A percentile compares a stretch with the other conserved stretches of the same genome.
Conservation (phyloP, 2,113 vertebrate genomes). For the Scomber colias region DNA sequence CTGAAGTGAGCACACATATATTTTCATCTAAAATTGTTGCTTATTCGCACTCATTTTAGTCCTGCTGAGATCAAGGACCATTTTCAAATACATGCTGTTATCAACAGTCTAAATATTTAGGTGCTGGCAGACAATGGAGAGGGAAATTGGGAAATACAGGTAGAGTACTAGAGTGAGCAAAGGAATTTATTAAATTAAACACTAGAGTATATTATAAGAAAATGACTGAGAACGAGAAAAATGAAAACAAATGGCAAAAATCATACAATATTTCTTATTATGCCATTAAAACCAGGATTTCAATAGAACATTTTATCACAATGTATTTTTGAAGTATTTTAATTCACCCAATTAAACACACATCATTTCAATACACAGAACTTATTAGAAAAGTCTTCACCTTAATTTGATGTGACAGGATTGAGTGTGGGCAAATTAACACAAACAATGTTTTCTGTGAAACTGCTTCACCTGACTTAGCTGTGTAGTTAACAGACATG, state of each 20-base stretch:
- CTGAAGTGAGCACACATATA: not conserved
- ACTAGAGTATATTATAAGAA: not conserved
- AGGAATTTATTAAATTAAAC: not conserved
- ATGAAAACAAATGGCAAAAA: slow-evolving; percentile 12
- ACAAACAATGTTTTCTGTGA: not conserved
- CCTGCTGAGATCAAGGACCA: not conserved
- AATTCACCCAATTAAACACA: not conserved
- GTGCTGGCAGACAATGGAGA: not conserved
- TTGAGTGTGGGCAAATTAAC: too few species aligned
- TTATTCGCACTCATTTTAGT: not conserved
- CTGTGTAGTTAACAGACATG: not conserved
- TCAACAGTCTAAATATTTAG: not conserved
- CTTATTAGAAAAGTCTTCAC: not conserved
- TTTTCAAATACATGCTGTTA: not conserved
- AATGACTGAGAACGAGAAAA: not conserved
- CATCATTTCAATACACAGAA: not conserved
- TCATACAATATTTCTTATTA: not conserved
- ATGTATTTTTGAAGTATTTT: not conserved
- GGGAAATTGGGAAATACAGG: not conserved
- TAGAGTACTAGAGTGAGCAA: not conserved
- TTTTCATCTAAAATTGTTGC: not conserved
- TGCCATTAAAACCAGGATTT: not conserved
- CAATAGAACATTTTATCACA: not conserved
- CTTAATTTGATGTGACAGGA: not conserved
- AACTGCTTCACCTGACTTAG: not conserved